These are phyloP conservation scores for Phytoseiulus persimilis DNA, from an alignment of 2,888 invertebrate genomes.

Conservation along the genomic window DNA sequence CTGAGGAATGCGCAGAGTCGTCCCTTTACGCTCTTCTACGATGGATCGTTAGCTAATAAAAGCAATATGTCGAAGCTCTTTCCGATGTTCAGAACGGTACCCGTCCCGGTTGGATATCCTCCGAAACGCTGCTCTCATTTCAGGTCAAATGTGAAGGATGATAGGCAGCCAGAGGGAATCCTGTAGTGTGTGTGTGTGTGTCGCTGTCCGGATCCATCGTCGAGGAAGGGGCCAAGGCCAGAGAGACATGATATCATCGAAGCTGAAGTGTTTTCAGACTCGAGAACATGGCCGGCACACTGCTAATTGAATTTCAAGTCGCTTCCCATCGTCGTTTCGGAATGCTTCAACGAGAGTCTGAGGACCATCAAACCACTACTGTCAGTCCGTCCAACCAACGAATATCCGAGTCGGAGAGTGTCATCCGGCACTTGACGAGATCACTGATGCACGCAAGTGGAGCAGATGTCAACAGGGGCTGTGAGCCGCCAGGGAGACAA, in stretches of 20 bases:
- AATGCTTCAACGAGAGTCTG: not conserved
- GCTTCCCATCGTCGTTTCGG: not conserved
- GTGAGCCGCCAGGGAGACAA: not conserved
- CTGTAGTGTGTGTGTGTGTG: not conserved
- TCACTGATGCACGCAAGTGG: not conserved
- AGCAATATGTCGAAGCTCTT: not conserved
- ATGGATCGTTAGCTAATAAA: slow-evolving; percentile 5
- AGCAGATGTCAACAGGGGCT: not conserved
- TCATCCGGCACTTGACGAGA: not conserved
- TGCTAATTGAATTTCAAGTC: not conserved
- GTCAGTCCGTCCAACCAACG: not conserved
- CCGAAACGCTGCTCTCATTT: not conserved
- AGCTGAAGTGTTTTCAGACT: not conserved
- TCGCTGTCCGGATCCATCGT: not conserved
- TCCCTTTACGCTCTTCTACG: not conserved
- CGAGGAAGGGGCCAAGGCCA: not conserved
- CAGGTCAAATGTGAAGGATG: not conserved
- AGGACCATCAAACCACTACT: not conserved
- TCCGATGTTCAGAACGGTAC: not conserved
- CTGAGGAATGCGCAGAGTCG: not conserved
- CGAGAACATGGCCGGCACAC: not conserved
- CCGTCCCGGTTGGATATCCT: not conserved
- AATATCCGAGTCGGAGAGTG: not conserved
- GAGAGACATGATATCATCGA: not conserved
- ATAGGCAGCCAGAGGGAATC: not conserved